Evolutionary conservation across 1,140 invertebrate genomes (phyloP).

Genomic region (Microplitis demolitor): DNA sequence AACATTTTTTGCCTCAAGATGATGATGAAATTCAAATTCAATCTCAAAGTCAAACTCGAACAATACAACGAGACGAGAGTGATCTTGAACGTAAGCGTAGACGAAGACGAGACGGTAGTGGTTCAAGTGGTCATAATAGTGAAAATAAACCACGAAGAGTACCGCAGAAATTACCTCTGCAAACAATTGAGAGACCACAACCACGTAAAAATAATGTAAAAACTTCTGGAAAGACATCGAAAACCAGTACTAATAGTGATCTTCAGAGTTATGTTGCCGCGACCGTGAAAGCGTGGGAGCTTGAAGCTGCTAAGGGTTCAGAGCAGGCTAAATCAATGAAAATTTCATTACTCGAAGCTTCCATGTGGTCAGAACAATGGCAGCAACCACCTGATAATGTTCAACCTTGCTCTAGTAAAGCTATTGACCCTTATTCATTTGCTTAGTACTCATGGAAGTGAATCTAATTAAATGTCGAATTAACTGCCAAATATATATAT

Average conservation of each 20-base stretch:
- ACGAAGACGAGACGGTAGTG: constrained; percentile 44
- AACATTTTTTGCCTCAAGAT: constrained; percentile 50
- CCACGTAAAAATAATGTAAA: constrained; percentile 30
- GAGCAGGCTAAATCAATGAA: constrained; percentile 39
- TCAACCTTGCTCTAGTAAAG: constrained; percentile 67
- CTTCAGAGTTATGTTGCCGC: constrained; percentile 37
- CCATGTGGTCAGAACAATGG: constrained; percentile 52
- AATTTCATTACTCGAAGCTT: constrained; percentile 41
- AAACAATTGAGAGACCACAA: constrained; percentile 46
- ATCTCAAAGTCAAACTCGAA: constrained; percentile 28
- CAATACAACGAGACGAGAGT: constrained; percentile 37
- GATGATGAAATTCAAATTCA: constrained; percentile 36
- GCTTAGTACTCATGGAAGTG: constrained; percentile 41
- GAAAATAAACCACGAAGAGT: constrained; percentile 48
- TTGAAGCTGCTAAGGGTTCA: constrained; percentile 41
- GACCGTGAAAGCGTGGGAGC: constrained; percentile 51
- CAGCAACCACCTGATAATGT: constrained; percentile 61
- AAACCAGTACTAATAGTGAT: constrained; percentile 41
- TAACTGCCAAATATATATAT: neutral
- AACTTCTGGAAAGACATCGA: constrained; percentile 34
- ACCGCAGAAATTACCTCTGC: constrained; percentile 50
- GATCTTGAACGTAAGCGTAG: constrained; percentile 45
- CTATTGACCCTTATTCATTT: constrained; percentile 60
- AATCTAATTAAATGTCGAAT: too few species aligned
- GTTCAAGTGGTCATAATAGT: constrained; percentile 36